These are phyloP conservation scores for Plectrocnemia conspersa DNA, from an alignment of 1,140 invertebrate species.

Conservation along the genomic window DNA sequence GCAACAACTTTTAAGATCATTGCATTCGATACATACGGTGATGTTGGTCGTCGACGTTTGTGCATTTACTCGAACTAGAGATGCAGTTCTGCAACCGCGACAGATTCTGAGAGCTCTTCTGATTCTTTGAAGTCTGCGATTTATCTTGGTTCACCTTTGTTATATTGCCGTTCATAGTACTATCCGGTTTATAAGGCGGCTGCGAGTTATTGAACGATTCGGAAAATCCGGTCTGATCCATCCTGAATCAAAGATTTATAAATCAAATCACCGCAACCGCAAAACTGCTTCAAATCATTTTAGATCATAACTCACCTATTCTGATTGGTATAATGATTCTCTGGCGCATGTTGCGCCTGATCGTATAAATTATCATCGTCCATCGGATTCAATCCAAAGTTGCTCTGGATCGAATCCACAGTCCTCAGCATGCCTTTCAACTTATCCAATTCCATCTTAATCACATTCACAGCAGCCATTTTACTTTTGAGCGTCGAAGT, in stretches of 20 bases:
- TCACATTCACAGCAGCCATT: slow-evolving; percentile 31
- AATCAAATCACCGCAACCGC: no score
- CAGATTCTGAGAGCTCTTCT: slow-evolving; percentile 22
- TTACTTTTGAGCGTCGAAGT: slow-evolving; percentile 17
- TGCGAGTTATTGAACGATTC: slow-evolving; percentile 32
- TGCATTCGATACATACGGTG: slow-evolving; percentile 1
- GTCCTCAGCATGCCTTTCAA: slow-evolving; percentile 46
- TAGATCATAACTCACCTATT: slow-evolving; percentile 16
- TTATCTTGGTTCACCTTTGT: slow-evolving; percentile 15
- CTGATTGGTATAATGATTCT: slow-evolving; percentile 18
- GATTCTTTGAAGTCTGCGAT: slow-evolving; percentile 23
- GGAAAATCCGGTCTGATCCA: slow-evolving; percentile 21
- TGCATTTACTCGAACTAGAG: slow-evolving; percentile 29
- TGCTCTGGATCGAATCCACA: slow-evolving; percentile 39
- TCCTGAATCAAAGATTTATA: no score
- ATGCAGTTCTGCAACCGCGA: slow-evolving; percentile 31
- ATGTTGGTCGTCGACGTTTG: slow-evolving; percentile 31
- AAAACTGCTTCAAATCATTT: no score
- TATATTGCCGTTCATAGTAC: slow-evolving; percentile 16
- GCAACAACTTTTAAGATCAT: neutral
- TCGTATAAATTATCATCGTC: slow-evolving; percentile 27
- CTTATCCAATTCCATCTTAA: slow-evolving; percentile 31
- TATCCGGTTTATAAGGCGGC: slow-evolving; percentile 20
- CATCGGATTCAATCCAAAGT: slow-evolving; percentile 26
- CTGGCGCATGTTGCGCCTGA: slow-evolving; percentile 4